A percentile compares a stretch with the other conserved stretches of the same genome.
Conservation (phyloP, 2,113 vertebrate species). For the Amazona guildingii region DNA sequence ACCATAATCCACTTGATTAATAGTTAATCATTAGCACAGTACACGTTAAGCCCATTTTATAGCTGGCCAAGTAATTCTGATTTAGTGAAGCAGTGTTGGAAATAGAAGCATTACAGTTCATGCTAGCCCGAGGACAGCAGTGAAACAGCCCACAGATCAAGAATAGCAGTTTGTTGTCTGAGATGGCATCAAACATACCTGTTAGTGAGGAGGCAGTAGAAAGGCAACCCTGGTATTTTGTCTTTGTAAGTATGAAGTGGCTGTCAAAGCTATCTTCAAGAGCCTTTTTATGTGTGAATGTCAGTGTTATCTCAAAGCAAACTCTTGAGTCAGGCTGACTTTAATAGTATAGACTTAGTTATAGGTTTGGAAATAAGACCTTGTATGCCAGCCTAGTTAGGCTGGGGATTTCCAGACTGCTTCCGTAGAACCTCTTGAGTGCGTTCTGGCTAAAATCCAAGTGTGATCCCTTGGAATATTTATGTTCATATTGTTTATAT, state of each 20-base stretch:
- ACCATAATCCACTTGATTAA: slow-evolving; percentile 26
- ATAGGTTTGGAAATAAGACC: not conserved
- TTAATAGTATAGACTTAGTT: not conserved
- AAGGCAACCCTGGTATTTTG: not conserved
- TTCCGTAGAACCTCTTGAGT: not conserved
- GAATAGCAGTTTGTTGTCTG: not conserved
- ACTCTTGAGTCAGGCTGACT: not conserved
- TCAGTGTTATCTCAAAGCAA: not conserved
- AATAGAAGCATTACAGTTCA: not conserved
- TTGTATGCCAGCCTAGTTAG: not conserved
- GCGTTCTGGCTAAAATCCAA: not conserved
- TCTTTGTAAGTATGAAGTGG: not conserved
- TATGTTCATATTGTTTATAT: not conserved
- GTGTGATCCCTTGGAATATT: not conserved
- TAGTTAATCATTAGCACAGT: slow-evolving; percentile 5
- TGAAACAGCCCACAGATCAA: not conserved
- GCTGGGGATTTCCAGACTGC: not conserved
- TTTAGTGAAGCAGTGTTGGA: not conserved
- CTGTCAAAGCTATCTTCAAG: slow-evolving; percentile 14
- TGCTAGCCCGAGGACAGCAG: not conserved
- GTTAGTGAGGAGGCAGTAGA: not conserved
- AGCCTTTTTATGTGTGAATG: not conserved
- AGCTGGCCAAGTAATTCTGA: not conserved
- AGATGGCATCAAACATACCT: not conserved
- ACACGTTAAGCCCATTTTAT: not conserved